Conservation (phyloP, 1,140 invertebrate genomes). For the Drosophila cardini region DNA sequence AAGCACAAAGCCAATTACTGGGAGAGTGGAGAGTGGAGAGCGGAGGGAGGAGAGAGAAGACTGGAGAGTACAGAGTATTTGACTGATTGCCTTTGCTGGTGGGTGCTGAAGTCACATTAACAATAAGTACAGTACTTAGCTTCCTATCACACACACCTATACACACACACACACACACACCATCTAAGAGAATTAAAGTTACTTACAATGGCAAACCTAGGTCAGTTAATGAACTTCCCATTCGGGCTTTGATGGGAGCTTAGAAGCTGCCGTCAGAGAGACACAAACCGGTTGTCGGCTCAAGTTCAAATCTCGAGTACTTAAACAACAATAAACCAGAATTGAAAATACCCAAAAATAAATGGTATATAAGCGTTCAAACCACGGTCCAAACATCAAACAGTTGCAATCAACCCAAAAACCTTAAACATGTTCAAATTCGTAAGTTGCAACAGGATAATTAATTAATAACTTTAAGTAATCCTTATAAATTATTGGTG, state of each 20-base stretch:
- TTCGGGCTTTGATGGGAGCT: conserved; percentile 46
- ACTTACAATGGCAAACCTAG: conserved; percentile 52
- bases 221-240: conserved; percentile 71
- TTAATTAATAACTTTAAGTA: not conserved
- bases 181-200: conserved; percentile 9
- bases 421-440: conserved; percentile 76
- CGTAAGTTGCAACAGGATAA: conserved; percentile 55
- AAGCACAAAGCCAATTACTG: conserved; percentile 68
- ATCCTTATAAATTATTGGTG: not conserved
- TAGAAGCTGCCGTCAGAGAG: conserved; percentile 51
- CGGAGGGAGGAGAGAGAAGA: not conserved
- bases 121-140: conserved; percentile 32
- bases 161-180: conserved; percentile 11
- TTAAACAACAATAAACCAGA: conserved; percentile 39
- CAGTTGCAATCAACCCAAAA: conserved; percentile 69
- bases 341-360: conserved; percentile 47
- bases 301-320: conserved; percentile 59
- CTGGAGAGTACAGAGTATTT: conserved; percentile 23
- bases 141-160: conserved; percentile 56
- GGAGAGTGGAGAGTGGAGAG: conserved; percentile 29
- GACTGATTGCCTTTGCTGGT: conserved; percentile 47
- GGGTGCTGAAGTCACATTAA: conserved; percentile 20
- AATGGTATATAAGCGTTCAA: conserved; percentile 48
- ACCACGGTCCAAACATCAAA: conserved; percentile 53
- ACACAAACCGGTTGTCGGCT: conserved; percentile 67